A percentile compares a stretch with the other conserved stretches of the same genome.
These are phyloP conservation scores for Drusus annulatus DNA, from an alignment of 1,140 invertebrate species.

Conservation along the genomic window DNA sequence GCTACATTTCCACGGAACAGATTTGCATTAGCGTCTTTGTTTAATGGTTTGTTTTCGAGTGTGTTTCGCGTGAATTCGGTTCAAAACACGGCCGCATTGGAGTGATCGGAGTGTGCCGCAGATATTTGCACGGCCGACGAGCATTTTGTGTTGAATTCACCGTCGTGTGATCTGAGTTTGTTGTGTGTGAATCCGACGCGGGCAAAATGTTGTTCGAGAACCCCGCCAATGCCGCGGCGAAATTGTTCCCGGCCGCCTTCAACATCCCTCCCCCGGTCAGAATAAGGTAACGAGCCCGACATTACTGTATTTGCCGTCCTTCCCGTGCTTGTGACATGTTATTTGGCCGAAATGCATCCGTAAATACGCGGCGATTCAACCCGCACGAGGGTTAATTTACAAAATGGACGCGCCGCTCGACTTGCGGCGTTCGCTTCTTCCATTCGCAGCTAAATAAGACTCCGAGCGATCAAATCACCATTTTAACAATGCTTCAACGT, in stretches of 20 bases:
- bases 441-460: no score
- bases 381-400: no score
- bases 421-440: no score
- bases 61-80: not conserved
- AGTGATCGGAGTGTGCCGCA: not conserved
- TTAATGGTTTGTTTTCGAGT: not conserved
- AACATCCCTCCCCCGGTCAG: slow-evolving; percentile 57
- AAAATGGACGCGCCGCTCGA: no score
- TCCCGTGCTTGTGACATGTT: no score
- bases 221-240: slow-evolving; percentile 53
- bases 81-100: not conserved
- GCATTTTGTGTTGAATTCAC: slow-evolving; percentile 15
- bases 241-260: slow-evolving; percentile 56
- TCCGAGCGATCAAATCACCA: no score
- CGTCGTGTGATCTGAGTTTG: not conserved
- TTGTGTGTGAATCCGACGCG: not conserved
- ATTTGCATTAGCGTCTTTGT: not conserved
- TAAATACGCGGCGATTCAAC: no score
- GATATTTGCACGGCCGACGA: not conserved
- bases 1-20: not conserved
- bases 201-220: slow-evolving; percentile 58
- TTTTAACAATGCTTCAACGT: no score
- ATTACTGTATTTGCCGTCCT: no score
- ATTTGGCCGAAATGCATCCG: no score
- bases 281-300: slow-evolving; percentile 46